phyloP scores from a whole-genome alignment of 2,797 vertebrate genomes.

The Lacerta bilineata region DNA sequence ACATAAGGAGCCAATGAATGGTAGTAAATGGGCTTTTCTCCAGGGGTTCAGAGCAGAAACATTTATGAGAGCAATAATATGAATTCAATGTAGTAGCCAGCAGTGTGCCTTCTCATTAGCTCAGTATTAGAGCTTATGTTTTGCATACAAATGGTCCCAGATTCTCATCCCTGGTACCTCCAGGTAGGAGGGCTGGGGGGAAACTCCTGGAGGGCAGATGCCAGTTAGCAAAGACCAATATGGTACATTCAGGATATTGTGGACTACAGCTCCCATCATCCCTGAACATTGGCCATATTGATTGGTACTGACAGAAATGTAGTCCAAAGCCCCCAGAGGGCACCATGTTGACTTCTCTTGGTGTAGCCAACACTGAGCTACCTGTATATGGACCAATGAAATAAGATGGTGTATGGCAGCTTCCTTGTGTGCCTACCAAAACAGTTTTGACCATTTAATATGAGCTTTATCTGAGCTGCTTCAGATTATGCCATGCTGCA shows the following conservation, averaged over 20 bases:
- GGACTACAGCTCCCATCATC: not conserved
- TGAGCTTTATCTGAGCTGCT: not conserved
- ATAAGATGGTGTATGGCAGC: not conserved
- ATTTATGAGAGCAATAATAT: not conserved
- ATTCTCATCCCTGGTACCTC: not conserved
- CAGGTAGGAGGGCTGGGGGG: too few relatives aligned
- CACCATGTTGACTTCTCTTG: not conserved
- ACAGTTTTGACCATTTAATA: not conserved
- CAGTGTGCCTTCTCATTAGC: not conserved
- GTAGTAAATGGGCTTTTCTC: not conserved
- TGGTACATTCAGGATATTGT: not conserved
- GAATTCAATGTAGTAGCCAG: not conserved
- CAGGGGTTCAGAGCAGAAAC: not conserved
- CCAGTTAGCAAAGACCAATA: not conserved
- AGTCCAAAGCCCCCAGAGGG: not conserved
- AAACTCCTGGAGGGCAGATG: too few relatives aligned
- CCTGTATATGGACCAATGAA: not conserved
- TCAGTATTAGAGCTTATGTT: too few relatives aligned
- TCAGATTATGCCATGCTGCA: not conserved
- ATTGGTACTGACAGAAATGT: not conserved
- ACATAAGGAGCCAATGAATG: not conserved
- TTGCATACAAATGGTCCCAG: not conserved
- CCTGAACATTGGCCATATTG: not conserved
- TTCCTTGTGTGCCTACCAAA: slow-evolving; percentile 18
- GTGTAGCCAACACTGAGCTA: not conserved